phyloP scores from a whole-genome alignment of 2,113 vertebrate genomes.

The Leptocoma aspasia region DNA sequence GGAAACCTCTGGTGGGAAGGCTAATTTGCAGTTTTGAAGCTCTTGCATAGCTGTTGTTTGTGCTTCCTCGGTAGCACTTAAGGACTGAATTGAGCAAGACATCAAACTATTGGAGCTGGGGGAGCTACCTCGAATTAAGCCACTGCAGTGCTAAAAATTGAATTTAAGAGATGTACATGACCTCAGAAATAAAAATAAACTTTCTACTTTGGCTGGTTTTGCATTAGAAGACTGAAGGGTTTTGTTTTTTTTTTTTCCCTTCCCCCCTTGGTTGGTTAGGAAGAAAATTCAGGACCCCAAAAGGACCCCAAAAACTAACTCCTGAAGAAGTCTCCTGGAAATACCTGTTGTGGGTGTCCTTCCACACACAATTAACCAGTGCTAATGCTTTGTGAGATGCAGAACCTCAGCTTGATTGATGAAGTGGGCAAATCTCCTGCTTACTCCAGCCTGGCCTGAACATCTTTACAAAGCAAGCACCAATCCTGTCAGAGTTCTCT shows the following conservation, averaged over 20 bases:
- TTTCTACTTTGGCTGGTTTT: slow-evolving; percentile 39
- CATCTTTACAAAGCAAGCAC: not conserved
- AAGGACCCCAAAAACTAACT: not conserved
- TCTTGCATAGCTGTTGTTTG: not conserved
- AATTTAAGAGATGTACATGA: slow-evolving; percentile 42
- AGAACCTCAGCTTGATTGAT: not conserved
- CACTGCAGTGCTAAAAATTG: not conserved
- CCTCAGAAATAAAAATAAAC: slow-evolving; percentile 51
- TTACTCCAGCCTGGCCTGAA: not conserved
- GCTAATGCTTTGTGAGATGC: not conserved
- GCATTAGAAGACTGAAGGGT: not conserved
- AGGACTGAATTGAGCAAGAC: not conserved
- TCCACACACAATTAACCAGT: not conserved
- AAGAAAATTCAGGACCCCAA: not conserved
- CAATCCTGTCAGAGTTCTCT: not conserved
- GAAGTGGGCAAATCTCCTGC: not conserved
- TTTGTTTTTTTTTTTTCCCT: not conserved
- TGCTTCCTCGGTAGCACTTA: not conserved
- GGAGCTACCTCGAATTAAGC: not conserved
- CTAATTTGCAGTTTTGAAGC: not conserved
- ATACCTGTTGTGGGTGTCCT: not conserved
- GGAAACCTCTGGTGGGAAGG: not conserved
- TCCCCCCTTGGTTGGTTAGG: not conserved
- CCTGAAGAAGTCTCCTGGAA: not conserved
- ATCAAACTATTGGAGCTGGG: not conserved